A percentile compares a stretch with the other conserved stretches of the same genome.
These are phyloP conservation scores for Salvelinus alpinus DNA, from an alignment of 2,113 vertebrate genomes.

Conservation along the genomic window DNA sequence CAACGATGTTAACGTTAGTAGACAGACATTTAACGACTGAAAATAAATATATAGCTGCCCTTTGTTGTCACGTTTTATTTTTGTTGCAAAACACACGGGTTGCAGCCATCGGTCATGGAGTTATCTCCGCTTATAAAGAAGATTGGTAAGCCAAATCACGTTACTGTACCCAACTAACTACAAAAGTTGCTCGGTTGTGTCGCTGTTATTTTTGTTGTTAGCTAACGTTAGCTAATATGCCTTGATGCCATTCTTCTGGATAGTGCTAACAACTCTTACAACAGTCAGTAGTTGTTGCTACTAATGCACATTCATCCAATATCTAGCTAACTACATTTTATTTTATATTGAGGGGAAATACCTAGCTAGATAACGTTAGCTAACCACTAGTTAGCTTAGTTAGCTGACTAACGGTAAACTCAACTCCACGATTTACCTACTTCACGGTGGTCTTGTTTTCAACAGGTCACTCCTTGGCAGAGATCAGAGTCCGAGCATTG, in stretches of 20 bases:
- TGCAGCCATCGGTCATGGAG: conserved; percentile 63
- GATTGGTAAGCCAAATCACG: conserved; percentile 70
- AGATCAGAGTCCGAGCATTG: conserved; percentile 90
- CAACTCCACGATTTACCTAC: background rate
- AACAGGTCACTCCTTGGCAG: conserved; percentile 84
- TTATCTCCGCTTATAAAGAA: conserved; percentile 80
- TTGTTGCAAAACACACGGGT: background rate
- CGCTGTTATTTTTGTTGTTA: background rate
- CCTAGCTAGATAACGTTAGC: background rate
- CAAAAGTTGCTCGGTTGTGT: background rate
- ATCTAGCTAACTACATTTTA: too few relatives aligned
- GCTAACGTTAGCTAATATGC: too few relatives aligned
- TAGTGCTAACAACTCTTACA: too few relatives aligned
- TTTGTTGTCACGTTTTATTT: background rate
- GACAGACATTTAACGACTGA: background rate
- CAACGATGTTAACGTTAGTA: conserved; percentile 37
- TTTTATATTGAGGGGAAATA: too few relatives aligned
- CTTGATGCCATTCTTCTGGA: too few relatives aligned
- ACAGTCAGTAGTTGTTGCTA: too few relatives aligned
- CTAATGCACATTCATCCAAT: too few relatives aligned
- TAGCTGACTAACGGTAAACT: background rate
- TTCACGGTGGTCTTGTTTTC: background rate
- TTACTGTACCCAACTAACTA: background rate
- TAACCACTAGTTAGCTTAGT: background rate
- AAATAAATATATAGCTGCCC: background rate